Conservation (phyloP, 1,140 invertebrate genomes). For the Fopius arisanus region DNA sequence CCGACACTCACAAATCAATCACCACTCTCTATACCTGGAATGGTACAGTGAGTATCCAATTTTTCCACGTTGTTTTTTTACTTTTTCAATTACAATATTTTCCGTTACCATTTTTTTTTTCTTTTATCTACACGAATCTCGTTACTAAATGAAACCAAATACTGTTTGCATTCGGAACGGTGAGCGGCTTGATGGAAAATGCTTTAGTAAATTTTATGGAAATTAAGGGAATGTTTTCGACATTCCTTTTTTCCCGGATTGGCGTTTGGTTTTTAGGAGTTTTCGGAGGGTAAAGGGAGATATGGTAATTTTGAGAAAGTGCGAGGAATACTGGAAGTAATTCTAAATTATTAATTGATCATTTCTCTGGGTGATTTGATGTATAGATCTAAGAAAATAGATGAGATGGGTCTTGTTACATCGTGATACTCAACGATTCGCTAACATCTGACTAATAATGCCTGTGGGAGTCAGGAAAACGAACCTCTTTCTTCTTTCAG, state of each 20-base stretch:
- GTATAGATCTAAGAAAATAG: too few species aligned
- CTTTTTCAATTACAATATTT: constrained; percentile 18
- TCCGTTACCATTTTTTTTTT: background rate
- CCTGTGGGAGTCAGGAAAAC: constrained; percentile 3
- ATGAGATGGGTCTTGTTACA: too few species aligned
- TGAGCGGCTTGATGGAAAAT: background rate
- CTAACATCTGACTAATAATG: constrained; percentile 2
- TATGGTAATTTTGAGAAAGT: too few species aligned
- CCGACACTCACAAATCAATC: constrained; percentile 29
- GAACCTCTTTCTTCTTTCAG: too few species aligned
- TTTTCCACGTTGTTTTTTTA: background rate
- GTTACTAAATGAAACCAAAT: background rate
- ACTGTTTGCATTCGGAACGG: background rate
- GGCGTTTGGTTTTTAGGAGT: background rate
- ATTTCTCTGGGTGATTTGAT: too few species aligned
- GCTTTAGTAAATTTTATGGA: constrained; percentile 24
- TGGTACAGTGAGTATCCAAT: background rate
- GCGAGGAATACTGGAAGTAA: too few species aligned
- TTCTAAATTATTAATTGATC: too few species aligned
- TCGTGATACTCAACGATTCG: background rate
- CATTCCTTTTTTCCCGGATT: background rate
- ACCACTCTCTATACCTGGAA: background rate
- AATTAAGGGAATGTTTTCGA: constrained; percentile 9
- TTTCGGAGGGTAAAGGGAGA: too few species aligned
- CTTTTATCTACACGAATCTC: background rate